phyloP scores from a whole-genome alignment of 1,140 invertebrate species.

The Portunus trituberculatus region DNA sequence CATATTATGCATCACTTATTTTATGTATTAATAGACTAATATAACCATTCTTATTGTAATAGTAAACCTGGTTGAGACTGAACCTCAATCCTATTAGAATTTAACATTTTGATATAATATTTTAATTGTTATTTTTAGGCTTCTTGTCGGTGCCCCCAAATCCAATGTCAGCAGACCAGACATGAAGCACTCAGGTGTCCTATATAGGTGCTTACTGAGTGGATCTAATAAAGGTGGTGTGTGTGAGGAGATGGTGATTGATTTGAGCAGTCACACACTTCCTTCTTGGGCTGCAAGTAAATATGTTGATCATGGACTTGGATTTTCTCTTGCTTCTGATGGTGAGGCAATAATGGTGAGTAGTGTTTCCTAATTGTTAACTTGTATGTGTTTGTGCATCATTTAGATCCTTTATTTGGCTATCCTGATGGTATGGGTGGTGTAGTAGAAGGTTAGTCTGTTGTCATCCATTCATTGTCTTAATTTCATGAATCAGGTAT shows the following conservation, averaged over 20 bases:
- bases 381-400: not conserved
- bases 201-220: conserved; percentile 37
- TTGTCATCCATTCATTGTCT: no score
- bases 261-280: not conserved
- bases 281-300: not conserved
- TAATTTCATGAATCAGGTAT: no score
- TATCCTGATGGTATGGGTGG: no score
- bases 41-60: no score
- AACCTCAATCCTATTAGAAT: not conserved
- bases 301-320: conserved; percentile 15
- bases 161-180: not conserved
- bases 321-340: conserved; percentile 48
- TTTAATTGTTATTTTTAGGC: not conserved
- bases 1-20: no score
- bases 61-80: no score
- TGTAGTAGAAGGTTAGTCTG: no score
- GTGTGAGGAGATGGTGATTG: not conserved
- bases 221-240: not conserved
- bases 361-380: not conserved
- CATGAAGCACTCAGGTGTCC: not conserved
- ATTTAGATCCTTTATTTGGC: no score
- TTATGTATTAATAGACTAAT: no score
- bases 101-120: not conserved
- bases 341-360: conserved; percentile 44
- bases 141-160: conserved; percentile 40